phyloP scores from a whole-genome alignment of 2,888 invertebrate genomes.

The Meiosimyza platycephala region DNA sequence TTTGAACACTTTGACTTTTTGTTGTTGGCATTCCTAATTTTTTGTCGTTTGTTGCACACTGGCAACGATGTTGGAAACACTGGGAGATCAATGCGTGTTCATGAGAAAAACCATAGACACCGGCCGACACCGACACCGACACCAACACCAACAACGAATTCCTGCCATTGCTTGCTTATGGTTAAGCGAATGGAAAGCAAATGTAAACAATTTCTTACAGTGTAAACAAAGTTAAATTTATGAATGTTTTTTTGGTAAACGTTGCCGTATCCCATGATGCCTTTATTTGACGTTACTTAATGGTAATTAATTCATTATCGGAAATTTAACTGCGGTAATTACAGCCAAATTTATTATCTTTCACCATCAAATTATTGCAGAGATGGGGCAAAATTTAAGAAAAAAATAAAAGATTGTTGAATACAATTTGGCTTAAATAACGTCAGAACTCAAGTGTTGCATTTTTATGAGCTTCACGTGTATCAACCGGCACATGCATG shows the following conservation, averaged over 20 bases:
- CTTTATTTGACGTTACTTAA: constrained; percentile 9
- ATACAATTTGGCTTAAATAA: no score
- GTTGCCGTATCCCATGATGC: neutral
- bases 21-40: constrained; percentile 3
- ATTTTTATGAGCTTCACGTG: no score
- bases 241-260: constrained; percentile 8
- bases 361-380: no score
- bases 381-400: no score
- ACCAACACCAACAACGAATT: no score
- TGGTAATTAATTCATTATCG: constrained; percentile 16
- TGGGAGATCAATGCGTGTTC: neutral
- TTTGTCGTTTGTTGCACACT: neutral
- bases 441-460: no score
- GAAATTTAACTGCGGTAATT: neutral
- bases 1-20: neutral
- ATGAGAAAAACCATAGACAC: no score
- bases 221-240: constrained; percentile 17
- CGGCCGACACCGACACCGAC: no score
- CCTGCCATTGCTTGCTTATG: no score
- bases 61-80: neutral
- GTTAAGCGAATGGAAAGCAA: neutral
- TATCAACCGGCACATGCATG: no score
- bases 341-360: constrained; percentile 1
- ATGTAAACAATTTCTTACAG: constrained; percentile 18
- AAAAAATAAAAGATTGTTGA: no score